Base-by-base conservation (phyloP, 2,888 invertebrate species). In the Hirtodrosophila cameraria region DNA sequence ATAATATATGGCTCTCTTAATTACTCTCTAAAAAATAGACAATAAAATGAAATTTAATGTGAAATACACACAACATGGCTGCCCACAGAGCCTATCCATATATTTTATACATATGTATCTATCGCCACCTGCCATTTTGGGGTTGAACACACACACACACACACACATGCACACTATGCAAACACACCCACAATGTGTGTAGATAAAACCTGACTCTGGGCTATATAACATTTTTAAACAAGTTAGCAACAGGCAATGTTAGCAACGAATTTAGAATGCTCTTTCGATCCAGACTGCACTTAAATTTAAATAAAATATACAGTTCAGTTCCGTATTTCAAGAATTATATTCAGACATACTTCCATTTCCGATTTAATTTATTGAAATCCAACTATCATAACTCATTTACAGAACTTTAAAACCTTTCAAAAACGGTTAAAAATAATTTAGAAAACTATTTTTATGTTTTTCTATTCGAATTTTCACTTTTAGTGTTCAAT, bases 61-160 rank as follows among this genome's bases (percentile, higher is more conserved):
- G 15, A 53, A 50, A 33, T 46, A 52, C 45, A 49, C 11, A 53
- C 38, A 72, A 66, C 79, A 79, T 79, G 79, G 83, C 78, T 78
- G 63, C 63, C 72, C 75, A 85, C 63, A 66, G 52, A 62, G 75
- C 75, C 79, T 81, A 78, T 39, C 42, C 67, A 74, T 72, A 49
- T 48, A 11, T 18, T 12, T 15, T 20, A 16, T 25, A 41, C 18
- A 16, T 39, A 31, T 63, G 36, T 73, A 77, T 61, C 50, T 67
- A 78, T 78, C 70, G 62, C 83, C 79, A 79, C 79, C 79, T 79
- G 79, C 86, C 86, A 75, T 85, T 81, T 79, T 75, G 79, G 79
- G 79, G 86, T 79, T 82, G 79, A 36, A 82, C 45, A 57, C 20
- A 59, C n/a, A 23, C 30, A 28, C 43, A 48, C 52, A 62, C 35